Percentiles rank a stretch among this genome's conserved stretches.
Evolutionary conservation across 2,797 vertebrate genomes (phyloP).

Genomic region (Onychomys arenicola): DNA sequence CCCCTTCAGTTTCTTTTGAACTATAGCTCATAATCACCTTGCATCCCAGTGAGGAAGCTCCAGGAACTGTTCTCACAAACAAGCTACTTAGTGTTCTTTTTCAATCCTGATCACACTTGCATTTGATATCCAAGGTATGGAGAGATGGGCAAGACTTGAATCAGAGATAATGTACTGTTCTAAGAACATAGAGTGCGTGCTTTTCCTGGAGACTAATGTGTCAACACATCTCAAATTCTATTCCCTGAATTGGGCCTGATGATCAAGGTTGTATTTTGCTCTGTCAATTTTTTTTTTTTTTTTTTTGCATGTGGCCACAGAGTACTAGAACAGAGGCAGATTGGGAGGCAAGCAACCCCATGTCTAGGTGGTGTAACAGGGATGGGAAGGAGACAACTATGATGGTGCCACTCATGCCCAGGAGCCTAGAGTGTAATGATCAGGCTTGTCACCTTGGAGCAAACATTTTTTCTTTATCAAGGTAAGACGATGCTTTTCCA

Average conservation of each 20-base stretch:
- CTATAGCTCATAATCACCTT: not conserved
- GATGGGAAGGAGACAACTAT: not conserved
- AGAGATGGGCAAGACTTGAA: constrained; percentile 20
- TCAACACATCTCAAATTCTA: constrained; percentile 14
- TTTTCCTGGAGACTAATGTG: constrained; percentile 19
- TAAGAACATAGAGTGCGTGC: constrained; percentile 43
- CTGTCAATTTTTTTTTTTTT: not conserved
- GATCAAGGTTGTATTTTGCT: not conserved
- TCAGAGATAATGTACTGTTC: constrained; percentile 34
- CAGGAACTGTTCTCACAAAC: constrained; percentile 50
- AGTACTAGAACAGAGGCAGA: not conserved
- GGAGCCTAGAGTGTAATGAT: not conserved
- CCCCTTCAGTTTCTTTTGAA: constrained; percentile 46
- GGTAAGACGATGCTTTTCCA: constrained; percentile 10
- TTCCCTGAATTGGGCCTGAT: constrained; percentile 1
- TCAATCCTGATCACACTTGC: constrained; percentile 53
- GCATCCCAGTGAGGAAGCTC: constrained; percentile 25
- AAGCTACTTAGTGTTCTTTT: constrained; percentile 45
- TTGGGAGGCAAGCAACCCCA: not conserved
- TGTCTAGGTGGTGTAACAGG: not conserved
- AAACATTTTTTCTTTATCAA: constrained; percentile 29
- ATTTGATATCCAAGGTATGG: constrained; percentile 26
- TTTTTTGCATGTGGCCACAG: not conserved
- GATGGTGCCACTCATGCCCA: not conserved
- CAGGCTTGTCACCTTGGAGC: not conserved